Base-by-base conservation (phyloP, 2,113 vertebrate species). In the Uropsilus gracilis region DNA sequence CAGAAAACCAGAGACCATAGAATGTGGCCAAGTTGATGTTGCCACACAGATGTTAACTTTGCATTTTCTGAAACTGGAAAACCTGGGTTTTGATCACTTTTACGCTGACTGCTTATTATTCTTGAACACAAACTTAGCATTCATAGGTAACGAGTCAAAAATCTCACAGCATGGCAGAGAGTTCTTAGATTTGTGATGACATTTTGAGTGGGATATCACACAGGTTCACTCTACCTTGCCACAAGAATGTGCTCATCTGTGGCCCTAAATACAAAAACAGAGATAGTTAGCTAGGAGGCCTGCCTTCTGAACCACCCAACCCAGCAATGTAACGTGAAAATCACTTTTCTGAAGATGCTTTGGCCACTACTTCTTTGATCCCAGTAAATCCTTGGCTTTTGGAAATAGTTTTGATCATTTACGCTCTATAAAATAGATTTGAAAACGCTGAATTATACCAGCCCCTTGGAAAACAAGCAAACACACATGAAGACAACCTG, bases 181-280 rank as follows among this genome's bases (percentile, higher is more conserved):
- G 39, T 42, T 71, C 64, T 53, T 64, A 89, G 86, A 66, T 71
- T 39, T 84, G 44, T 64, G 75, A 55, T 24, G 68, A 76, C 75
- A 83, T 91, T 95, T 63, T 71, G 86, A 83, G 44, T 39, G 61
- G 78, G 48, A 28, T 82, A 66, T 71, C 39, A 50, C 90, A 86
- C 17, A 20, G 55, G 22, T 57, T 92, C 66, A 88, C 86, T 95
- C 86, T 94, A 95, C 83, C 91, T 96, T 93, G 90, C 87, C 90
- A 96, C 85, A 97, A 90, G 82, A 78, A 86, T 75, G 66, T 83
- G 87, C 59, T 91, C 50, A 77, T 91, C 86, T 96, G 89, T 87
- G 89, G 59, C 89, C 95, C 91, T 95, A 93, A 57, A 89, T 26
- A 86, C 37, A 96, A 95, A 91, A 95, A 89, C 86, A 96, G 61